A percentile compares a stretch with the other conserved stretches of the same genome.
Conservation (phyloP, 2,797 vertebrate species). For the Naso thynnoides region DNA sequence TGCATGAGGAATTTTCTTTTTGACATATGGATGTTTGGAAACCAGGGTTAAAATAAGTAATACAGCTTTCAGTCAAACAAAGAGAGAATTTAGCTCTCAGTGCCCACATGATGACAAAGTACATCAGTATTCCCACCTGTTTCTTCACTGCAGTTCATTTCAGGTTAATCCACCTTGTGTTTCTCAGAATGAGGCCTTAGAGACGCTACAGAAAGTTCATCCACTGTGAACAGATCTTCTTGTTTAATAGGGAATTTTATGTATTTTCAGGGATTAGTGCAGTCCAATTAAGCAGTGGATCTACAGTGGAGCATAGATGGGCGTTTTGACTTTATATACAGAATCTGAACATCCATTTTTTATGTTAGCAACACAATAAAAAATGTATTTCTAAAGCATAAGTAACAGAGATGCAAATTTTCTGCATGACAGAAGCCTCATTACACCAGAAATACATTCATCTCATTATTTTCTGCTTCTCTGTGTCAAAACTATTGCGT, state of each 20-base stretch:
- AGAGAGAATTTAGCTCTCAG: not conserved
- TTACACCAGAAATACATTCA: constrained; percentile 5
- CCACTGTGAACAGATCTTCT: not conserved
- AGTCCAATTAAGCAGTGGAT: not conserved
- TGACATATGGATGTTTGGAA: not conserved
- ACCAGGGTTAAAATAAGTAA: not conserved
- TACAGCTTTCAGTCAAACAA: not conserved
- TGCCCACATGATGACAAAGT: not conserved
- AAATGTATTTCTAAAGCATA: not conserved
- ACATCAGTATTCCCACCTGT: not conserved
- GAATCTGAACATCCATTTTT: not conserved
- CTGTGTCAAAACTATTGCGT: constrained; percentile 3
- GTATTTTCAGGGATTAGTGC: not conserved
- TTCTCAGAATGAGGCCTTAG: not conserved
- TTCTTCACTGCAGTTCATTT: not conserved
- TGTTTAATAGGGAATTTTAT: not conserved
- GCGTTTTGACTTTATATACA: not conserved
- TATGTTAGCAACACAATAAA: not conserved
- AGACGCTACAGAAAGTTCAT: not conserved
- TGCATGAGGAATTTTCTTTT: not conserved
- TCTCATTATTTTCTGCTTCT: constrained; percentile 7
- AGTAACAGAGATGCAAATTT: not conserved
- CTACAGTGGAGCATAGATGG: not conserved
- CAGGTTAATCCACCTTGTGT: not conserved
- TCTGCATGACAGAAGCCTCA: not conserved